Conservation (phyloP, 2,888 invertebrate genomes). For the Agrotis clavis region DNA sequence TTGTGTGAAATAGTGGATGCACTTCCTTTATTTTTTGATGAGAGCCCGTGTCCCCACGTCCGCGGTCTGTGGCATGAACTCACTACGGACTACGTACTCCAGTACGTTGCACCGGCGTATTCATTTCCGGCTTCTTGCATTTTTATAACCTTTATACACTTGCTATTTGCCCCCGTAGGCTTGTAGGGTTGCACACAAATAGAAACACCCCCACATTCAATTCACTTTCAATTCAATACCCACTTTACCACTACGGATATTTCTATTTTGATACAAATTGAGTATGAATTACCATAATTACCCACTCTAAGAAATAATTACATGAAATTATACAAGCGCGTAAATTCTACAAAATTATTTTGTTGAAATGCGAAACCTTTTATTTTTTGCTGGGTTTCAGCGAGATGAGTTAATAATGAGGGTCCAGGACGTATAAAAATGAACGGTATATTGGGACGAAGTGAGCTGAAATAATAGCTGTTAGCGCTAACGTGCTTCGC, state of each 20-base stretch:
- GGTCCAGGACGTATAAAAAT: constrained; percentile 45
- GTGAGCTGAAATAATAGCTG: constrained; percentile 48
- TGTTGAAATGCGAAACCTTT: constrained; percentile 48
- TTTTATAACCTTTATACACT: constrained; percentile 83
- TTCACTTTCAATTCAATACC: constrained; percentile 53
- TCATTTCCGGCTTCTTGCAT: constrained; percentile 87
- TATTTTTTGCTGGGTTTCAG: constrained; percentile 43
- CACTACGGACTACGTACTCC: constrained; percentile 46
- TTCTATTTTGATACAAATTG: constrained; percentile 56
- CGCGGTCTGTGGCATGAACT: constrained; percentile 20
- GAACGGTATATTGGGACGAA: constrained; percentile 44
- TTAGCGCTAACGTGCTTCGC: constrained; percentile 59
- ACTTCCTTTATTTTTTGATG: constrained; percentile 62
- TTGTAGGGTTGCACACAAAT: constrained; percentile 72
- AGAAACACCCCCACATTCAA: constrained; percentile 44
- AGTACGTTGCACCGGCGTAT: constrained; percentile 76
- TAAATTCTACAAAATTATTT: constrained; percentile 45
- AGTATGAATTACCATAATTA: constrained; percentile 49
- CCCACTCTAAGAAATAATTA: constrained; percentile 49
- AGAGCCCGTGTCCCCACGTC: constrained; percentile 58
- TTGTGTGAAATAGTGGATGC: constrained; percentile 58
- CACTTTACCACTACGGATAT: constrained; percentile 43
- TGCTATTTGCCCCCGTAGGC: constrained; percentile 75
- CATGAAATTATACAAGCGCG: constrained; percentile 49
- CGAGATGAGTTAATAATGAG: constrained; percentile 53